Evolutionary conservation across 2,797 vertebrate species (phyloP).

Genomic region (Gobionotothen gibberifrons): DNA sequence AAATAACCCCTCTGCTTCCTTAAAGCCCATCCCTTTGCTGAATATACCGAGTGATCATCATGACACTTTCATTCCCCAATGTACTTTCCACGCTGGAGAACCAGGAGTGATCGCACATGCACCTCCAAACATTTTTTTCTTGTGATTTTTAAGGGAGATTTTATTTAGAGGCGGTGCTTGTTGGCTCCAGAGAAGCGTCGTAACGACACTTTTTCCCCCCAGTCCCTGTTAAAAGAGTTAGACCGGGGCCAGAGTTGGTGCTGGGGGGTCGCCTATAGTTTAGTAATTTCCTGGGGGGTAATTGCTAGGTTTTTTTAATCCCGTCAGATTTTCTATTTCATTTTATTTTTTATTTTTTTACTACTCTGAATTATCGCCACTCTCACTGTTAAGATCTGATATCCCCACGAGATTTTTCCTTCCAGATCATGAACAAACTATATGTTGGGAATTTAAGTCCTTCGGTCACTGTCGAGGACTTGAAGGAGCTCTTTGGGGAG

Average conservation of each 20-base stretch:
- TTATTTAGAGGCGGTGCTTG: slow-evolving; percentile 89
- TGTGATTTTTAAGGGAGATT: slow-evolving; percentile 83
- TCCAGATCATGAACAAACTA: slow-evolving; percentile 95
- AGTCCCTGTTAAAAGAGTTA: slow-evolving; percentile 87
- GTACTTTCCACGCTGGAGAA: slow-evolving; percentile 55
- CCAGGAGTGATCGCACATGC: slow-evolving; percentile 70
- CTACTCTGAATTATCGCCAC: slow-evolving; percentile 68
- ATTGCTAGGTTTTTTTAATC: slow-evolving; percentile 71
- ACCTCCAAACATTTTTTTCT: slow-evolving; percentile 79
- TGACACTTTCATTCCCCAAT: slow-evolving; percentile 69
- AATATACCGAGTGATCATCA: slow-evolving; percentile 72
- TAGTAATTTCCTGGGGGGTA: slow-evolving; percentile 79
- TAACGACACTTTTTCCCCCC: slow-evolving; percentile 85
- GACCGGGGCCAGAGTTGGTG: slow-evolving; percentile 86
- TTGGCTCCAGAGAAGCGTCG: slow-evolving; percentile 85
- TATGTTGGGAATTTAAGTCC: slow-evolving; percentile 96
- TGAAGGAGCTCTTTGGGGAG: slow-evolving; percentile 93
- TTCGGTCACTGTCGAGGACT: slow-evolving; percentile 93
- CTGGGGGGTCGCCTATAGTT: slow-evolving; percentile 84
- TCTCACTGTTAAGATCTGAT: slow-evolving; percentile 67
- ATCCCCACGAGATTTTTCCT: slow-evolving; percentile 74
- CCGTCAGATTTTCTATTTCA: slow-evolving; percentile 61
- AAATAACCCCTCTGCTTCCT: slow-evolving; percentile 71
- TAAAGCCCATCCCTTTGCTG: slow-evolving; percentile 74
- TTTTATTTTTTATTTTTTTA: slow-evolving; percentile 62